Conservation (phyloP, 1,140 invertebrate genomes). For the Olivierus martensii region DNA sequence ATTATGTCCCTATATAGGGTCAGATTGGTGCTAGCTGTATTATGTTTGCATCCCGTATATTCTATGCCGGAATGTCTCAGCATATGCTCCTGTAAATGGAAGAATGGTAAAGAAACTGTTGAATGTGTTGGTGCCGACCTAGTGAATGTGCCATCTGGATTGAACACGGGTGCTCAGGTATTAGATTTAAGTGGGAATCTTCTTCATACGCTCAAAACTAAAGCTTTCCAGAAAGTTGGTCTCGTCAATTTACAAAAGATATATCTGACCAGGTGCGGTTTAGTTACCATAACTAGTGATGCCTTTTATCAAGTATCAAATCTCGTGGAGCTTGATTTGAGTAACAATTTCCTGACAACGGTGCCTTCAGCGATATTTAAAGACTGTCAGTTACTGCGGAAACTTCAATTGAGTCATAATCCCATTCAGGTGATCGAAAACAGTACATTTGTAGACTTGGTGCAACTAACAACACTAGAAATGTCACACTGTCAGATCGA, state of each 20-base stretch:
- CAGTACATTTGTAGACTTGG: constrained; percentile 49
- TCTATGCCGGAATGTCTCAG: constrained; percentile 42
- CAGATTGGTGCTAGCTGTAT: not conserved
- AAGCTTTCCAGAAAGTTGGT: constrained; percentile 60
- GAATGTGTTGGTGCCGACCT: constrained; percentile 68
- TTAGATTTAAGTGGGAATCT: constrained; percentile 75
- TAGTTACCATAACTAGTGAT: constrained; percentile 63
- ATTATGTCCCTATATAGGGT: constrained; percentile 1
- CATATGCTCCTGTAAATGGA: constrained; percentile 77
- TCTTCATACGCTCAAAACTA: constrained; percentile 58
- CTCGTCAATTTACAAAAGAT: constrained; percentile 74
- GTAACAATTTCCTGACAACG: constrained; percentile 47
- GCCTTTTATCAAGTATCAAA: constrained; percentile 22
- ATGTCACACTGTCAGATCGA: constrained; percentile 51
- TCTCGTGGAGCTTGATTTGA: constrained; percentile 56
- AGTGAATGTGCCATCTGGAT: constrained; percentile 61
- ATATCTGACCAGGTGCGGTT: constrained; percentile 60
- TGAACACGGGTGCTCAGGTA: constrained; percentile 77
- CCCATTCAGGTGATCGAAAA: constrained; percentile 49
- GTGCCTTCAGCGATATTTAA: constrained; percentile 55
- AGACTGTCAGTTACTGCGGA: constrained; percentile 53
- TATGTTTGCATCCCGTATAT: not conserved
- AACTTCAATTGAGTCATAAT: constrained; percentile 55
- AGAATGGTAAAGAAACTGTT: constrained; percentile 75
- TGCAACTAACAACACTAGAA: constrained; percentile 54